Evolutionary conservation across 2,888 invertebrate species (phyloP).

Genomic region (Machimus rusticus): DNA sequence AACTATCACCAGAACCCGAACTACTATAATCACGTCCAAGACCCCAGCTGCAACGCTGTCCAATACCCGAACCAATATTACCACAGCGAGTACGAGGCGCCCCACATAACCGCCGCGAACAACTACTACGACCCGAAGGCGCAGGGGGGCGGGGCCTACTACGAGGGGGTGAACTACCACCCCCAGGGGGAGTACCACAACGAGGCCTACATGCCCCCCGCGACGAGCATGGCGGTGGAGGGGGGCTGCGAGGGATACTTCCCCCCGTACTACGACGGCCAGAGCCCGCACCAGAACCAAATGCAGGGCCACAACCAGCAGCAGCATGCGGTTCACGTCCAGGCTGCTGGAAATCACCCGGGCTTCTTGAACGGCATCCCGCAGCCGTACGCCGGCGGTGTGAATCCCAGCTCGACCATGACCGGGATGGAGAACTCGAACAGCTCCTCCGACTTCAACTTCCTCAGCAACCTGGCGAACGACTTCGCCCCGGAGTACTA

Average conservation of each 20-base stretch:
- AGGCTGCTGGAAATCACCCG: conserved; percentile 48
- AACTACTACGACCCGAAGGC: conserved; percentile 59
- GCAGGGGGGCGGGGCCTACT: conserved; percentile 55
- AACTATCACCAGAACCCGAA: conserved; percentile 55
- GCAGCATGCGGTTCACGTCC: conserved; percentile 49
- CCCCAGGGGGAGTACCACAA: conserved; percentile 43
- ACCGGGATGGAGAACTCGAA: conserved; percentile 82
- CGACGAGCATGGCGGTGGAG: conserved; percentile 9
- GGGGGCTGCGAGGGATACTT: conserved; percentile 50
- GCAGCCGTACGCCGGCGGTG: conserved; percentile 48
- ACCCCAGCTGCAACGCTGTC: conserved; percentile 50
- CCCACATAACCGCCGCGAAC: conserved; percentile 54
- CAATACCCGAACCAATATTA: conserved; percentile 55
- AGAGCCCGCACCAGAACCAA: conserved; percentile 55
- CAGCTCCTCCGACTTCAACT: conserved; percentile 94
- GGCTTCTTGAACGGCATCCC: conserved; percentile 50
- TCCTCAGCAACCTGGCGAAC: conserved; percentile 89
- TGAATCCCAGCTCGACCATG: conserved; percentile 66
- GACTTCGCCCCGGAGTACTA: conserved; percentile 94
- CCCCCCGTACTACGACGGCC: conserved; percentile 50
- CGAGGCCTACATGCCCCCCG: conserved; percentile 45
- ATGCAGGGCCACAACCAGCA: conserved; percentile 54
- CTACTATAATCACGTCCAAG: conserved; percentile 58
- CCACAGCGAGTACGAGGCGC: conserved; percentile 54
- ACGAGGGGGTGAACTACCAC: conserved; percentile 55